A percentile compares a stretch with the other conserved stretches of the same genome.
Conservation (phyloP, 2,888 invertebrate species). For the Zelleria hepariella region DNA sequence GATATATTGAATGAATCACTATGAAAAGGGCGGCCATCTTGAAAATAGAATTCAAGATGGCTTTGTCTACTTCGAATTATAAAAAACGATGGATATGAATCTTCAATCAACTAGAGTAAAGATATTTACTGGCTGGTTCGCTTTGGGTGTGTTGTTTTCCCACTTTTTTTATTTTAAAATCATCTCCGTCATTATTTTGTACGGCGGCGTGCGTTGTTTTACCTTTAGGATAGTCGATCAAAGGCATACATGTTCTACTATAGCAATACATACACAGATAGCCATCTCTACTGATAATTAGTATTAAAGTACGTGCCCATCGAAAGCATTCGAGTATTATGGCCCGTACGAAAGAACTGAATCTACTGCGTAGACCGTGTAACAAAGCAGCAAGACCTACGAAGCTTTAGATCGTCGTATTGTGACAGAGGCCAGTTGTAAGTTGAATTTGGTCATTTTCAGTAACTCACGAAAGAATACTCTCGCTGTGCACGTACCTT, state of each 20-base stretch:
- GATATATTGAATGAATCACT: not conserved
- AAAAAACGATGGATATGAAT: too few species aligned
- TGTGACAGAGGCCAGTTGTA: too few species aligned
- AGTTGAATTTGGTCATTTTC: not conserved
- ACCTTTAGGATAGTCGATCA: not conserved
- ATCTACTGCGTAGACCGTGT: too few species aligned
- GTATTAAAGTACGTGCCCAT: constrained; percentile 14
- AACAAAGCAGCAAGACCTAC: too few species aligned
- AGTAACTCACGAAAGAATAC: not conserved
- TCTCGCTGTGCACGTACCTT: not conserved
- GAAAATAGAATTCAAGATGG: not conserved
- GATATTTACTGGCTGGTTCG: too few species aligned
- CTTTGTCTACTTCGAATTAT: not conserved
- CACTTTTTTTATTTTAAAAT: not conserved
- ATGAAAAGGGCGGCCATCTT: not conserved
- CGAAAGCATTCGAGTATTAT: too few species aligned
- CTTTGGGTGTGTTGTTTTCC: too few species aligned
- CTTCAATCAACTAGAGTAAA: too few species aligned
- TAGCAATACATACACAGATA: constrained; percentile 10
- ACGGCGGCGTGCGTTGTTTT: too few species aligned
- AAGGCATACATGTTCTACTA: not conserved
- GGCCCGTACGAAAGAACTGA: too few species aligned
- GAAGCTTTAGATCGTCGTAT: too few species aligned
- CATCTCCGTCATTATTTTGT: not conserved
- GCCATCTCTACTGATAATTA: constrained; percentile 30